phyloP scores from a whole-genome alignment of 1,140 invertebrate genomes.

The Sesamia nonagrioides region DNA sequence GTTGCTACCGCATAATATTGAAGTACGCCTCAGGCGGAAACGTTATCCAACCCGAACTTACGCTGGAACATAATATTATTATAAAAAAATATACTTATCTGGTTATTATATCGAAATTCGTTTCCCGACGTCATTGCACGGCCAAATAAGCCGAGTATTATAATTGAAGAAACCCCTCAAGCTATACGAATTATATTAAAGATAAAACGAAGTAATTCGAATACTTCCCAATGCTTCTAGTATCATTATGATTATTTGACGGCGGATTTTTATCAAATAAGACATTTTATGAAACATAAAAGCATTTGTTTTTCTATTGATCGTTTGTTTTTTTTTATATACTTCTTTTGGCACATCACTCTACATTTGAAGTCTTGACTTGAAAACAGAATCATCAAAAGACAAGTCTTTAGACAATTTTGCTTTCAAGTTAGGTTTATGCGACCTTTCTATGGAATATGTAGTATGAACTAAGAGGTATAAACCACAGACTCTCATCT shows the following conservation, averaged over 20 bases:
- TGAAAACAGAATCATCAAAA: no score
- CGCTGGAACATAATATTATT: neutral
- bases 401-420: no score
- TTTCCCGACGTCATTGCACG: constrained; percentile 2
- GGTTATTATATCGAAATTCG: constrained; percentile 16
- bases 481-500: no score
- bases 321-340: neutral
- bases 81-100: constrained; percentile 15
- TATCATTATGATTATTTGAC: constrained; percentile 23
- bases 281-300: neutral
- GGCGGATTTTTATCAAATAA: constrained; percentile 21
- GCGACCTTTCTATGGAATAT: no score
- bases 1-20: constrained; percentile 1
- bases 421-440: no score
- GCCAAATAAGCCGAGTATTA: constrained; percentile 7
- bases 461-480: no score
- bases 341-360: no score
- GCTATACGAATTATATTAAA: constrained; percentile 16
- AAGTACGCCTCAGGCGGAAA: constrained; percentile 10
- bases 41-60: constrained; percentile 1
- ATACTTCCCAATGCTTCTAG: constrained; percentile 11
- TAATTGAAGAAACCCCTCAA: constrained; percentile 33
- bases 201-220: constrained; percentile 5
- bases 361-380: no score
- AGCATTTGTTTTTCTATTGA: neutral